Evolutionary conservation across 2,113 vertebrate species (phyloP), one percentile per base, ranked within the genome.

Genomic region (Solea senegalensis): DNA sequence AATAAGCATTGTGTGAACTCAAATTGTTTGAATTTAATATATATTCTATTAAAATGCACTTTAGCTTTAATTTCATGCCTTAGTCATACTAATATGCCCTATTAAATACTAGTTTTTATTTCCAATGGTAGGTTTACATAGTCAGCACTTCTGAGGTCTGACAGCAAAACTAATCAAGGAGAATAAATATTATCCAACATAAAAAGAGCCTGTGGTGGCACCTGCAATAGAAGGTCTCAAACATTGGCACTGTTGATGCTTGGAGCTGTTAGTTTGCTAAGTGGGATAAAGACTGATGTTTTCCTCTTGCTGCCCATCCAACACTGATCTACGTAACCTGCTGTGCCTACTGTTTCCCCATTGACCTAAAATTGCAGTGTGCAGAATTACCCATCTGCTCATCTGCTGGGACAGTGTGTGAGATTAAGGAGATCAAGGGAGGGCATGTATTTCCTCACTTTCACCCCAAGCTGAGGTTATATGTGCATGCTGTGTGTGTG

Each of bases 241-340:
- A 80, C 81, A 84, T 34, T 82, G 56, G 67, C 67, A 74, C 46
- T 86, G 85, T 89, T 86, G 82, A 91, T 74, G 78, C 85, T 91
- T 28, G 65, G 59, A 86, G 80, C 83, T 81, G 74, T 88, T 84
- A 44, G 73, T 89, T 89, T 81, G 80, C 58, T 52, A 80, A 78
- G 69, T 72, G 75, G 65, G 52, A 45, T 13, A 74, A 80, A 62
- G 62, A 71, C 69, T 82, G 82, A 85, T 84, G 78, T 83, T 84
- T 85, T 83, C 76, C 80, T 78, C 72, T 65, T 39, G 13, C 76
- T 81, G 59, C 69, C 34, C 64, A 57, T 63, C 65, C 53, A 85
- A 80, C 65, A 46, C 76, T 59, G 72, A 68, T 83, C 65, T 57
- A 52, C 67, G 54, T 53, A 76, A 78, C 79, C 74, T 82, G 74